Conservation (phyloP, 2,888 invertebrate genomes). For the Tenodera sinensis region DNA sequence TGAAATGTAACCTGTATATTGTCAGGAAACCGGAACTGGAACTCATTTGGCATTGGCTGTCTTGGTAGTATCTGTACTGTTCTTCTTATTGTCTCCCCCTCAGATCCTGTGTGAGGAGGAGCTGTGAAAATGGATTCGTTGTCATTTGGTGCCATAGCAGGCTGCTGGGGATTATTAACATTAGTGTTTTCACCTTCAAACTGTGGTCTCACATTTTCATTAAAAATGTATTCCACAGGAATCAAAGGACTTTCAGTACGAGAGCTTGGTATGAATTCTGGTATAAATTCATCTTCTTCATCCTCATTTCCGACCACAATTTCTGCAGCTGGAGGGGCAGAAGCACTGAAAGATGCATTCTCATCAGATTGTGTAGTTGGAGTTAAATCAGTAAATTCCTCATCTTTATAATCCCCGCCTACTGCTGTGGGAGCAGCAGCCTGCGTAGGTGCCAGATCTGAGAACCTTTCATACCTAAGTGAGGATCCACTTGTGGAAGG, state of each 20-base stretch:
- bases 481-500: not conserved
- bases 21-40: not conserved
- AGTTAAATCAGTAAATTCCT: not conserved
- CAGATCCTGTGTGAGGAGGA: not conserved
- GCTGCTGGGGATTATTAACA: not conserved
- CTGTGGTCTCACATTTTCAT: not conserved
- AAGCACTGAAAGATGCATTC: not conserved
- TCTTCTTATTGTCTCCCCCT: not conserved
- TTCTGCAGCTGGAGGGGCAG: not conserved
- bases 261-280: not conserved
- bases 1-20: not conserved
- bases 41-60: not conserved
- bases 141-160: not conserved
- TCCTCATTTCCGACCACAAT: not conserved
- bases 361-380: not conserved
- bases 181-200: not conserved
- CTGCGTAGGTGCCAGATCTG: not conserved
- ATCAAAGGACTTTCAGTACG: not conserved
- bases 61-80: not conserved
- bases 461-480: not conserved
- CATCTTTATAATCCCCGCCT: not conserved
- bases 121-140: not conserved
- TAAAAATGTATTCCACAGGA: not conserved
- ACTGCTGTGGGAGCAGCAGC: not conserved
- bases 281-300: not conserved